Evolutionary conservation across 2,113 vertebrate genomes (phyloP), one percentile per base, ranked within the genome.

Genomic region (Megaceryle torquata): DNA sequence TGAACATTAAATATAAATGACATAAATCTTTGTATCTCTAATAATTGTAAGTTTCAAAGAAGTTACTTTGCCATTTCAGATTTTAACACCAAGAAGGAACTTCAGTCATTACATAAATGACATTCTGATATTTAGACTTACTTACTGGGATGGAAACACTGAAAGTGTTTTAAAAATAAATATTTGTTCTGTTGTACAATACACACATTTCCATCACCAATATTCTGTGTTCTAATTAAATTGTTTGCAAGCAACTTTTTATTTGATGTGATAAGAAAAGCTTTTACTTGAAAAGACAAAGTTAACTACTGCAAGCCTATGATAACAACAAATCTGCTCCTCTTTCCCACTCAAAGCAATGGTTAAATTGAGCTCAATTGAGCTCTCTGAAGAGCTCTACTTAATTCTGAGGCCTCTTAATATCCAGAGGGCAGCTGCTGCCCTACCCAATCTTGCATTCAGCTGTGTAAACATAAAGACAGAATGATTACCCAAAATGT

Each of bases 381-480:
- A 41, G 28, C 51, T 43, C 65, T 74, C 59, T 95, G 57, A 95
- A 88, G 63, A 89, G 78, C 25, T 46, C 41, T 50, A 59, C 56
- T 84, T 89, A 77, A 95, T 71, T 79, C 69, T 89, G 24, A 92
- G 26, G 12, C n/a, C 63, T 78, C 39, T 83, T 89, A 96, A 77
- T 57, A 91, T 43, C 93, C 82, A 83, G 1, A 57, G 39, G 71
- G 59, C 94, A 93, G 75, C 94, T 93, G 93, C 59, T 74, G 44
- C 59, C 60, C 18, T 83, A 65, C 19, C 20, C 72, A 48, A 6
- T 80, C 43, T 75, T 74, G 71, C 76, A 70, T 90, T 95, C 76
- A 94, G 68, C 43, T 95, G 75, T 59, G 85, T 91, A 96, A 96
- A 96, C 29, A 93, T 46, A 79, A 86, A 89, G 81, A 89, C 68